A percentile compares a stretch with the other conserved stretches of the same genome.
Conservation (phyloP, 2,888 invertebrate species). For the Meliscaeva auricollis region DNA sequence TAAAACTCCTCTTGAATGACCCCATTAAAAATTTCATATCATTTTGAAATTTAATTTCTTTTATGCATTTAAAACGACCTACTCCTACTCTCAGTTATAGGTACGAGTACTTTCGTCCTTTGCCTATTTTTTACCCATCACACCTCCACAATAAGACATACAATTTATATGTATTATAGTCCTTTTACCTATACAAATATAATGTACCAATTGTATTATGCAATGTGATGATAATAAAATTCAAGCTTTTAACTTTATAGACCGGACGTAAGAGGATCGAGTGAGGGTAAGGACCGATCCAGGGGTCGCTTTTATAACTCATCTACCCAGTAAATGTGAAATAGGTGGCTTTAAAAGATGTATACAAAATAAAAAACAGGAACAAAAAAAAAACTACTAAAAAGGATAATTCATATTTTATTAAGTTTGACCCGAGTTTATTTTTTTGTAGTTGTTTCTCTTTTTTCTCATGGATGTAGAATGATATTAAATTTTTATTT, state of each 20-base stretch:
- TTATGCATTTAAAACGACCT: neutral
- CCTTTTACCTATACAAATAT: neutral
- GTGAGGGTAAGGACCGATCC: neutral
- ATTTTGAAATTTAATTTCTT: constrained; percentile 43
- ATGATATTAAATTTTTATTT: constrained; percentile 26
- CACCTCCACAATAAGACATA: neutral
- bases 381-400: neutral
- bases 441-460: neutral
- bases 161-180: neutral
- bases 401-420: constrained; percentile 64
- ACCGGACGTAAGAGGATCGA: neutral
- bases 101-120: neutral
- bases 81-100: too few species aligned
- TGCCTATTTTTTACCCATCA: neutral
- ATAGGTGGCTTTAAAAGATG: neutral
- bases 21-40: constrained; percentile 24
- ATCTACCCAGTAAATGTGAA: neutral
- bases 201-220: neutral
- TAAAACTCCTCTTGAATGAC: constrained; percentile 6
- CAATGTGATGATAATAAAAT: constrained; percentile 24
- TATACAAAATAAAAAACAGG: neutral
- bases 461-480: neutral
- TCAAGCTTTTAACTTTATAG: constrained; percentile 10
- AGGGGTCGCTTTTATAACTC: neutral
- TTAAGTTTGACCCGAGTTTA: constrained; percentile 45